Evolutionary conservation across 2,888 invertebrate species (phyloP), one percentile per base, ranked within the genome.

Genomic region (Erebia epiphron): DNA sequence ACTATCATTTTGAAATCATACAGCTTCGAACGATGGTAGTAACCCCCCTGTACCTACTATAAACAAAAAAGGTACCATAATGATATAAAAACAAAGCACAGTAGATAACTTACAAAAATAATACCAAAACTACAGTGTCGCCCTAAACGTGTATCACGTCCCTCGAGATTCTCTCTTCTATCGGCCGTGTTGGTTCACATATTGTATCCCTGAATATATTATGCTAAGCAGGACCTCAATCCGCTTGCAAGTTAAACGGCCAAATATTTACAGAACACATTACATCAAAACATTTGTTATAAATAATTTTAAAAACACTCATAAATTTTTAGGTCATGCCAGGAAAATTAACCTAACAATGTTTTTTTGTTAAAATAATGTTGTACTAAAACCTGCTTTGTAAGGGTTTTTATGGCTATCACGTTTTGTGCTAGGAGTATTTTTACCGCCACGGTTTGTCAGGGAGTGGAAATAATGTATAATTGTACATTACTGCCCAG

Each of bases 201-300:
- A 77, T 78, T 77, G 78, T 75, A 75, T 78, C 78, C 78, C 78
- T 75, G 78, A 78, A 78, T 78, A 78, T 73, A 78, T 78, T 78
- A 78, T 78, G 77, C 75, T 76, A 78, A 78, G 68, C 75, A 69
- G 70, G 73, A 73, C 70, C 78, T 73, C 74, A 74, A 77, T 75
- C 73, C 73, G 73, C 70, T 73, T 71, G 75, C 71, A 69, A 73
- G 75, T 70, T 76, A 72, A 75, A 74, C 75, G 72, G 71, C 56
- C 71, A 75, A 76, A 75, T 77, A 75, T 75, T 77, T 57, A 49
- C 67, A 35, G 58, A 67, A 58, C 67, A 58, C 46, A 13, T 66
- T 66, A 66, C 66, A 35, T 49, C 16, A 67, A 67, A 67, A 58
- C 58, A 11, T 35, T 58, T 58, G 46, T 57, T 67, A 21, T 26